These are phyloP conservation scores for Motacilla alba DNA, from an alignment of 2,113 vertebrate genomes.

Conservation along the genomic window DNA sequence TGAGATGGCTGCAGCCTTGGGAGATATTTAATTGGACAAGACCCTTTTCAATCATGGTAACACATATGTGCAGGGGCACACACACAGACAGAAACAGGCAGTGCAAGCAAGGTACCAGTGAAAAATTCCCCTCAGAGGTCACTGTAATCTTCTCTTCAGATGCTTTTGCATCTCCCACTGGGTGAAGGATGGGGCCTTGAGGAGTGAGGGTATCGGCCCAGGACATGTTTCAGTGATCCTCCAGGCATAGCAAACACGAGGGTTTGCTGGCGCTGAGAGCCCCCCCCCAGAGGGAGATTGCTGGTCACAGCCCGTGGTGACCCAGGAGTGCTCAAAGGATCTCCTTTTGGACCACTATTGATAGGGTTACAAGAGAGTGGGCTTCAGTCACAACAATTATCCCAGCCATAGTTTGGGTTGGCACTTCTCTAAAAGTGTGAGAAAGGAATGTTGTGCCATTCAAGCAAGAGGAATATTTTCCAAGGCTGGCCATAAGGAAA, in stretches of 20 bases:
- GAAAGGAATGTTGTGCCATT: neutral
- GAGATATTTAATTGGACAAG: too few relatives aligned
- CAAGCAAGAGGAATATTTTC: too few relatives aligned
- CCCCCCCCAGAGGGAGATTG: neutral
- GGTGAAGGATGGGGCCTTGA: neutral
- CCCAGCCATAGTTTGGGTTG: neutral
- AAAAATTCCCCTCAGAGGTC: neutral
- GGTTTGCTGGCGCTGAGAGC: neutral
- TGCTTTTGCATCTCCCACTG: neutral
- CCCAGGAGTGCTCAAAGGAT: neutral
- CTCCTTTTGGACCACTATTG: neutral
- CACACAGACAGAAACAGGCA: neutral
- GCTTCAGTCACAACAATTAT: neutral
- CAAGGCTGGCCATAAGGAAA: neutral
- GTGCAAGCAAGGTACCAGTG: neutral
- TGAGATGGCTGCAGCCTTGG: neutral
- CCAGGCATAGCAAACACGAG: neutral
- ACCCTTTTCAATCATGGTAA: too few relatives aligned
- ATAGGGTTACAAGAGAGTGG: neutral
- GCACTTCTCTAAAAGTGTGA: neutral
- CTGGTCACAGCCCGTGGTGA: neutral
- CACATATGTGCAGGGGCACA: neutral
- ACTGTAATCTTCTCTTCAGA: neutral
- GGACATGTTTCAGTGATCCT: neutral
- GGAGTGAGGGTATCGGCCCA: neutral